Evolutionary conservation across 2,797 vertebrate genomes (phyloP), one percentile per base, ranked within the genome.

Genomic region (Alectoris magna): DNA sequence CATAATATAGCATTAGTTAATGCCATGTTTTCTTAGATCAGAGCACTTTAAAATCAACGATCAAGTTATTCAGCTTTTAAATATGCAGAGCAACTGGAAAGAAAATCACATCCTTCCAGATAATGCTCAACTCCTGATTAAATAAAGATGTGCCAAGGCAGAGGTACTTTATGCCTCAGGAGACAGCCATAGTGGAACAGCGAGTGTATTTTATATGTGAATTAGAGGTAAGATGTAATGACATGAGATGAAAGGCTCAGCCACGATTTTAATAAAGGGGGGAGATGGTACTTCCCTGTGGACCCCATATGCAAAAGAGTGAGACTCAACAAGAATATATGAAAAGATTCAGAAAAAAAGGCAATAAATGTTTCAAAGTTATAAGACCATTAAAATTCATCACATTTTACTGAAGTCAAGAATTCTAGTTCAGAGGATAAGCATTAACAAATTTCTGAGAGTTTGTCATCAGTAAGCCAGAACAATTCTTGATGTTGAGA

Each of bases 181-280:
- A 96, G 90, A 95, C 73, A 93, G 66, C 3, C 41, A 51, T 44
- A 44, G 55, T 38, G 44, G 58, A 90, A 90, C 78, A 87, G 87
- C 31, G 44, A 84, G 69, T 82, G 73, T 96, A 76, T 96, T 95
- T 97, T 86, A 74, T 84, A 90, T 86, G 85, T 88, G 91, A 96
- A 95, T 94, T 95, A 94, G 70, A 96, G 81, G 67, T 72, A 88
- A 95, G 84, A 72, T 88, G 92, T 94, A 94, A 91, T 92, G 93
- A 94, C 84, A 96, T 31, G 90, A 79, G 90, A 96, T 74, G 74
- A 96, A 86, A 53, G 44, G 53, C 72, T 94, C 86, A 90, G 78
- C 44, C 60, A 0, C 51, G 66, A 70, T 94, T 96, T 96, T 91
- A 96, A 94, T 92, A 91, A 94, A 87, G 46, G 49, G 46, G 83